Evolutionary conservation across 37 sponge, comb jelly and placozoan species (phyloP).

Genomic region (Diacarnus erythraeanus): DNA sequence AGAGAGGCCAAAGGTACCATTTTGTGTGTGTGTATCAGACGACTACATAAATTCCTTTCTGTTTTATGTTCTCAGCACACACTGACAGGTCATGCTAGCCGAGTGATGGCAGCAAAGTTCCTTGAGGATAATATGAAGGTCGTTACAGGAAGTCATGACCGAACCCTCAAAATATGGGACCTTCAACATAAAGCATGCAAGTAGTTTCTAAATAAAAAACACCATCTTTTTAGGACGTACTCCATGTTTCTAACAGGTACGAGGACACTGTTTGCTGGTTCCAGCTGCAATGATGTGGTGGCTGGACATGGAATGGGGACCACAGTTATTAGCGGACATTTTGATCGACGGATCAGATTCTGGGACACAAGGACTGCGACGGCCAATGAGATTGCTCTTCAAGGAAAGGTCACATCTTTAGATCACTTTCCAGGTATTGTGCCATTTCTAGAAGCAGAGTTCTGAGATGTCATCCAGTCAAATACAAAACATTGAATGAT

Average conservation of each 20-base stretch:
- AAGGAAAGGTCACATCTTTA: conserved; percentile 89
- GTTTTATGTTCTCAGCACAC: conserved; percentile 64
- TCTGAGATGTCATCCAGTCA: too few species aligned
- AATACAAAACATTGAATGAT: too few species aligned
- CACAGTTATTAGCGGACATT: conserved; percentile 90
- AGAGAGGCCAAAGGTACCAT: conserved; percentile 56
- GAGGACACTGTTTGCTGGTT: conserved; percentile 90
- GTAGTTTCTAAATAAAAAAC: neutral
- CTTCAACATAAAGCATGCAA: conserved; percentile 73
- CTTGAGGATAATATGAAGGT: conserved; percentile 76
- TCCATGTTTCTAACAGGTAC: conserved; percentile 39
- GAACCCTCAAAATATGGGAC: conserved; percentile 96
- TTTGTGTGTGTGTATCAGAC: neutral
- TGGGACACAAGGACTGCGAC: conserved; percentile 83
- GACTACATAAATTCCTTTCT: neutral
- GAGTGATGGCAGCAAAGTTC: conserved; percentile 87
- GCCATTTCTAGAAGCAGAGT: too few species aligned
- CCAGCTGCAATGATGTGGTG: conserved; percentile 94
- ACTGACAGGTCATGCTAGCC: conserved; percentile 83
- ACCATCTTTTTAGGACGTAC: neutral
- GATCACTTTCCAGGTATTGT: conserved; percentile 75
- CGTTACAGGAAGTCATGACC: conserved; percentile 92
- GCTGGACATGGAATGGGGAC: conserved; percentile 68
- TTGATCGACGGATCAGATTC: conserved; percentile 91
- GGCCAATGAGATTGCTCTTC: conserved; percentile 81